These are phyloP conservation scores for Microctonus hyperodae DNA, from an alignment of 2,888 invertebrate species.

Conservation along the genomic window DNA sequence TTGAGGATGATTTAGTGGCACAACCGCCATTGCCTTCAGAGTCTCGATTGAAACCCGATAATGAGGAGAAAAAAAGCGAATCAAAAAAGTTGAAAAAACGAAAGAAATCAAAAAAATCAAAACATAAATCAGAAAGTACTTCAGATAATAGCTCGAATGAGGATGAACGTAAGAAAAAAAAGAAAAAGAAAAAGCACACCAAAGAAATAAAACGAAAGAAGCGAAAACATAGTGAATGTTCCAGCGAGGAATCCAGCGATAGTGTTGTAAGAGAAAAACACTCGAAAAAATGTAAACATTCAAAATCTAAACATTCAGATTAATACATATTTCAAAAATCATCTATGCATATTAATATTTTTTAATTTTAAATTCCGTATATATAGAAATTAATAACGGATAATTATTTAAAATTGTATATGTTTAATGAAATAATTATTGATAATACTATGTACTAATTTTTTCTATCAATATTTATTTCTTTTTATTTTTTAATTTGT, in stretches of 20 bases:
- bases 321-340: conserved; percentile 29
- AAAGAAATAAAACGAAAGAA: conserved; percentile 48
- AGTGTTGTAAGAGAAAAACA: conserved; percentile 43
- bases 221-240: conserved; percentile 43
- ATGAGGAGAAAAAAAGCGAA: conserved; percentile 51
- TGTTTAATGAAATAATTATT: neutral
- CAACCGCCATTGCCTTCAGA: conserved; percentile 11
- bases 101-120: conserved; percentile 54
- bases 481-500: too few species aligned
- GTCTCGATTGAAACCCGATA: conserved; percentile 12
- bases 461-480: neutral
- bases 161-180: conserved; percentile 42
- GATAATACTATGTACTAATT: neutral
- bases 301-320: conserved; percentile 49
- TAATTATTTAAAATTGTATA: neutral
- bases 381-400: neutral
- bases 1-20: conserved; percentile 42
- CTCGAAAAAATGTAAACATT: conserved; percentile 56
- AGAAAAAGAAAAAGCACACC: conserved; percentile 48
- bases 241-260: conserved; percentile 44
- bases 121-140: conserved; percentile 35
- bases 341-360: conserved; percentile 2
- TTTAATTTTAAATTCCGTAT: neutral
- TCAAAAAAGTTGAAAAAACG: conserved; percentile 52
- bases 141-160: conserved; percentile 39